Base-by-base conservation (phyloP, 2,888 invertebrate genomes). In the Dicranocentrus wangi region DNA sequence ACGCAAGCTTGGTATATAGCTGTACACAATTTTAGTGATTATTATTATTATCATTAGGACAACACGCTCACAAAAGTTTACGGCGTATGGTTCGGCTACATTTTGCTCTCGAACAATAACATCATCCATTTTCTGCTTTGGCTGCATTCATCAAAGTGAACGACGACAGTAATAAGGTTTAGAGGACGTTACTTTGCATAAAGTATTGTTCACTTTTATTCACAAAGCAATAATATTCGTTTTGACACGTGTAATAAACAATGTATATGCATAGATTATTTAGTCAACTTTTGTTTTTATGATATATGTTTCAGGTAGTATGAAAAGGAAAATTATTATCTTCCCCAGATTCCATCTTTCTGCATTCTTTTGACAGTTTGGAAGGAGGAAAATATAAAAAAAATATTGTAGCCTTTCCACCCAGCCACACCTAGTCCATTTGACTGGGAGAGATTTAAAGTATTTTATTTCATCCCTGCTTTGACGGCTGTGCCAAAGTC, bases 41-140 rank as follows among this genome's bases (percentile, higher is more conserved):
- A 32, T 32, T 7, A 32, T 10, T 32, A 32, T 32, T 32, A 32
- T 10, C 32, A 32, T 32, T 32, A 32, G 3, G 32, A 32, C 32
- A 7, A 10, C 32, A 32, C 3, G 32, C 10, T 32, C 47, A 47
- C 47, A 47, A 47, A 10, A 47, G 5, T 47, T n/a, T n/a, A 47
- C 47, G n/a, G 32, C 32, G 32, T n/a, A 47, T 47, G 7, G 15
- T 47, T 47, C 7, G 3, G 10, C 32, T 10, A 32, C 32, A 3
- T 10, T 32, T 32, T n/a, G 39, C 47, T 10, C 15, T 47, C 15
- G n/a, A 47, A 47, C 47, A 47, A 47, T 47, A n/a, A n/a, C 47
- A 47, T 47, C 47, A 47, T 47, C 47, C 32, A 47, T 47, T 47
- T 47, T 47, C 47, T 47, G 47, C 47, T 47, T 47, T n/a, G n/a